Evolutionary conservation across 2,797 vertebrate species (phyloP), one percentile per base, ranked within the genome.

Genomic region (Orestias chungarensis): DNA sequence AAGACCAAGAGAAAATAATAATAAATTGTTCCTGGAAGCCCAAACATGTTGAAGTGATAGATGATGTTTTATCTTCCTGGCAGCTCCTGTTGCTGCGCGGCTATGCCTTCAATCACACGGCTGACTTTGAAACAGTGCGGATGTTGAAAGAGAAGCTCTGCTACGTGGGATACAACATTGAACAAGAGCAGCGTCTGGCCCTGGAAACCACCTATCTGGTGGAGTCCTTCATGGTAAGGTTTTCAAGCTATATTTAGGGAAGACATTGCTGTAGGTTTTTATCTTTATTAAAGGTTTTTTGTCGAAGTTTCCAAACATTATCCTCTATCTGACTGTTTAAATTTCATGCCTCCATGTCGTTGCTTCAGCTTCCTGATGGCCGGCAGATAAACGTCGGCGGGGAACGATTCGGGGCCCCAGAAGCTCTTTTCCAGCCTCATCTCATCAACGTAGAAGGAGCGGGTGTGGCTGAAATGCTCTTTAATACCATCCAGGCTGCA

Each of bases 401-500:
- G 0, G 95, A 95, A 82, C 81, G 95, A 74, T 96, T 96, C 0
- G 94, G 94, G n/a, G 95, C 95, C 0, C 95, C 95, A 0, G 95
- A 96, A 72, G 95, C 95, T 5, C 92, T 96, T 18, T 96, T 95
- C 84, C 95, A 96, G 88, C 95, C 95, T 18, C 95, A 96, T 50
- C 95, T 95, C 71, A 92, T 95, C 80, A 95, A 96, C 4, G 85
- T 96, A 68, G 95, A 96, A 77, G 95, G 95, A 18, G 94, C 86
- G 0, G 95, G 95, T 0, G 93, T 95, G 54, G 95, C 95, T 0
- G 95, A 96, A 75, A 89, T 95, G 75, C 90, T 96, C 42, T 96
- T 96, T 69, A 95, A 95, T 91, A 95, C 94, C 89, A 96, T 96
- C 88, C 95, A 96, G 81, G 95, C 95, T 0, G 95, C 95, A 2